phyloP scores from a whole-genome alignment of 2,797 vertebrate species.

The Naso thynnoides region DNA sequence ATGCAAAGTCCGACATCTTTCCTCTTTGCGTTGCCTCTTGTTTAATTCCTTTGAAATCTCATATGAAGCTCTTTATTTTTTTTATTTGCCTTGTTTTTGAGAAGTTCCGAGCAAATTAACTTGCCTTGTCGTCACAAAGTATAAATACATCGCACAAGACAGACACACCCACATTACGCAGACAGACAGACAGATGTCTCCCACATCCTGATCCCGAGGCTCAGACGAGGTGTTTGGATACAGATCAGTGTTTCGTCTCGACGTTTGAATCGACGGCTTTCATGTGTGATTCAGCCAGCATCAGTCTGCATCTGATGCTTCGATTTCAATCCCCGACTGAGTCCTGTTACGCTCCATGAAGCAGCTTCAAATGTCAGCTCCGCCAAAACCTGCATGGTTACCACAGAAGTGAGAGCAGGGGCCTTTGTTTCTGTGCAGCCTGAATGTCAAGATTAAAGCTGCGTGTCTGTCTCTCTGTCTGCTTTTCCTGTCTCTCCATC shows the following conservation, averaged over 20 bases:
- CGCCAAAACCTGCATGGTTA: conserved; percentile 13
- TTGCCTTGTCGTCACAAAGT: too few species aligned
- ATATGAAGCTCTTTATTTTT: too few species aligned
- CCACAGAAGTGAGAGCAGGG: neutral
- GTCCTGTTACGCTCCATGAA: conserved; percentile 20
- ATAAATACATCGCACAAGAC: neutral
- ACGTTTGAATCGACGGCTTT: neutral
- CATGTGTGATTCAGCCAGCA: conserved; percentile 29
- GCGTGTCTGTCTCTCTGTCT: neutral
- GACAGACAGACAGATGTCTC: neutral
- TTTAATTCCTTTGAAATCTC: too few species aligned
- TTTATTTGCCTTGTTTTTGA: too few species aligned
- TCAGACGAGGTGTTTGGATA: conserved; percentile 26
- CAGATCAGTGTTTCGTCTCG: conserved; percentile 37
- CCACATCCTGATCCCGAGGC: neutral
- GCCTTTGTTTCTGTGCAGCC: conserved; percentile 5
- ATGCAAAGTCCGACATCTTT: too few species aligned
- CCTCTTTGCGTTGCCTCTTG: too few species aligned
- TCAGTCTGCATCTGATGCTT: conserved; percentile 5
- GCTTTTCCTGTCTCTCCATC: neutral
- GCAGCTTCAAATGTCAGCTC: conserved; percentile 8
- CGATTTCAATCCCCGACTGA: conserved; percentile 5
- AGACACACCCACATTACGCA: neutral
- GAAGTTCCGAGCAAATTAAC: too few species aligned
- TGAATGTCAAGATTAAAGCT: conserved; percentile 27